A percentile compares a stretch with the other conserved stretches of the same genome.
phyloP scores from a whole-genome alignment of 2,113 vertebrate genomes.

The Bostrychus sinensis region DNA sequence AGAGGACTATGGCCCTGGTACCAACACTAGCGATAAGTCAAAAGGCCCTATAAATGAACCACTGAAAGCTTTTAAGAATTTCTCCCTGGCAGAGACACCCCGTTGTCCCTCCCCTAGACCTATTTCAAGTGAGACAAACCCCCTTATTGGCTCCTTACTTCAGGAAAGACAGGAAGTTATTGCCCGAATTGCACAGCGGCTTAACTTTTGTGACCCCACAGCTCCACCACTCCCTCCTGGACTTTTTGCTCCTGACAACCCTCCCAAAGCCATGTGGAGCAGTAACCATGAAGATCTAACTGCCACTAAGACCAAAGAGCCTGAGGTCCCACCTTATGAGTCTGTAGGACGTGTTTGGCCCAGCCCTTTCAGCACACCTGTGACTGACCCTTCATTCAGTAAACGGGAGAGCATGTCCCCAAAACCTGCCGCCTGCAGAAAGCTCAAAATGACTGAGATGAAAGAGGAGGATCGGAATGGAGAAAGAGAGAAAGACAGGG shows the following conservation, averaged over 20 bases:
- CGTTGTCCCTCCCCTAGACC: slow-evolving; percentile 79
- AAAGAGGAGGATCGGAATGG: slow-evolving; percentile 44
- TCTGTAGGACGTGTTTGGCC: slow-evolving; percentile 72
- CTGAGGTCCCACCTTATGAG: slow-evolving; percentile 68
- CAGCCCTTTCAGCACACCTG: slow-evolving; percentile 79
- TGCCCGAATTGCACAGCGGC: slow-evolving; percentile 94
- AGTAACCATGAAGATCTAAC: slow-evolving; percentile 77
- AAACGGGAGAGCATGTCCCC: slow-evolving; percentile 77
- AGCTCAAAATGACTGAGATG: slow-evolving; percentile 79
- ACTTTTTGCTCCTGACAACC: slow-evolving; percentile 77
- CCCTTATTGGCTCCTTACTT: slow-evolving; percentile 93
- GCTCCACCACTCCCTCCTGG: slow-evolving; percentile 83
- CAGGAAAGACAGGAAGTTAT: slow-evolving; percentile 97
- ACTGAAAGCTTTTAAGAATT: slow-evolving; percentile 86
- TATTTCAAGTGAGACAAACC: slow-evolving; percentile 84
- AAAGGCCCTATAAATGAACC: slow-evolving; percentile 78
- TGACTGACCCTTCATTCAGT: slow-evolving; percentile 71
- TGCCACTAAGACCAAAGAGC: slow-evolving; percentile 87
- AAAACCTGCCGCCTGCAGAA: slow-evolving; percentile 86
- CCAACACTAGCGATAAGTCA: slow-evolving; percentile 69
- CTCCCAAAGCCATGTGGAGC: slow-evolving; percentile 82
- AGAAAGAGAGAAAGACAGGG: slow-evolving; percentile 24
- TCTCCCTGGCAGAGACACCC: slow-evolving; percentile 82
- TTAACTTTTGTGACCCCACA: slow-evolving; percentile 93
- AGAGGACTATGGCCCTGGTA: slow-evolving; percentile 74